Evolutionary conservation across 92 coral and sea anemone genomes (phyloP), one percentile per base, ranked within the genome.

Genomic region (Porites lobata): DNA sequence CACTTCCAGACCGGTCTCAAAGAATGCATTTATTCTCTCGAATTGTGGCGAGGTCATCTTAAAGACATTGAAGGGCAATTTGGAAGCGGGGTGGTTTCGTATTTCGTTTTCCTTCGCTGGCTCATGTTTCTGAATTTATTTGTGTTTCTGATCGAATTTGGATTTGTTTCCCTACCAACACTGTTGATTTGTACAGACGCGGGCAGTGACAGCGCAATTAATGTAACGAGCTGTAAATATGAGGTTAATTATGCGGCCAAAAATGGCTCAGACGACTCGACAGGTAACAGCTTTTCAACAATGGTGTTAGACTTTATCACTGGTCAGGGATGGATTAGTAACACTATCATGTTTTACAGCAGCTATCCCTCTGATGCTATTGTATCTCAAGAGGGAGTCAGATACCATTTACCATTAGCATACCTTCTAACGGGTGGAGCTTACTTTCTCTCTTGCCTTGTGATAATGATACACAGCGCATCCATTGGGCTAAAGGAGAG

Each of bases 71-170:
- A 97, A 70, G 98, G 99, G 8, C 98, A 96, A 69, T 97, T 97
- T 84, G 99, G 98, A 18, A 95, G 96, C 89, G 99, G 99, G 50
- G 99, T 97, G 85, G 89, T 96, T 7, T 97, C 99, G 32, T 97
- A 96, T 86, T 97, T 97, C 92, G 92, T 93, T 20, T 96, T 97
- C 73, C 96, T 97, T 29, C 95, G 98, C 68, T 97, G 99, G 99
- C 85, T 97, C 38, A 59, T 95, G 90, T 78, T 97, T 74, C 87
- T 97, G 71, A 96, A 97, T 69, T 74, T 97, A 67, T 78, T 95
- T 51, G 94, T 94, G 10, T 97, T 95, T 67, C 66, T 95, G 69
- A 54, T 97, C 81, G 96, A 96, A 77, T 94, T 95, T 71, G 93
- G 99, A 78, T 93, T 97, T 76, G 96, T 97, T 76, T 94, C 93